Evolutionary conservation across 1,140 invertebrate genomes (phyloP).

Genomic region (Drosophila nannoptera): DNA sequence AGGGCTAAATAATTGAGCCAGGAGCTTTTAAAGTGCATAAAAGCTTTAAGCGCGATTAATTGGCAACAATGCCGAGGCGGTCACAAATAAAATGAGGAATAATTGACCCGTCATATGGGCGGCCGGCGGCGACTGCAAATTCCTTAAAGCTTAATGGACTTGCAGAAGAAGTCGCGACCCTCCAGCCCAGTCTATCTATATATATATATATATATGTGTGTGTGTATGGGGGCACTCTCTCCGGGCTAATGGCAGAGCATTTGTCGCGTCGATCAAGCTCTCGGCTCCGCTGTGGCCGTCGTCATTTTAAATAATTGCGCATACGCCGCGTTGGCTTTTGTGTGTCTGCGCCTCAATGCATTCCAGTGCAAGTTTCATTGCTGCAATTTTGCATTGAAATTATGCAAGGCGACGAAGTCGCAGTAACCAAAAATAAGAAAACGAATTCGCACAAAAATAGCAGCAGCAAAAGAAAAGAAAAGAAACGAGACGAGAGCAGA

Average conservation of each 20-base stretch:
- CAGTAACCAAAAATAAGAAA: constrained; percentile 24
- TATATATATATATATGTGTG: no score
- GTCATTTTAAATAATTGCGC: constrained; percentile 69
- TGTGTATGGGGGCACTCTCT: no score
- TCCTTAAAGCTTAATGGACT: no score
- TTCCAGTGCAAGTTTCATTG: constrained; percentile 63
- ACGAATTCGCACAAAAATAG: no score
- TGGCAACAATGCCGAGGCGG: background rate
- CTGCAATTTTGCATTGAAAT: constrained; percentile 72
- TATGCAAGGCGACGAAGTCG: constrained; percentile 55
- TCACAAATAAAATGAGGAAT: background rate
- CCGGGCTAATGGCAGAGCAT: constrained; percentile 30
- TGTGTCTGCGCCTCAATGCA: constrained; percentile 62
- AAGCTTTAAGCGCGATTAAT: constrained; percentile 7
- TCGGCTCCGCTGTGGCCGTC: background rate
- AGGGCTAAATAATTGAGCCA: background rate
- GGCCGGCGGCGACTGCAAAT: background rate
- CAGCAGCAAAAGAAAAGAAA: constrained; percentile 1
- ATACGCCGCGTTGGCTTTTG: constrained; percentile 73
- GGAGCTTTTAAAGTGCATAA: constrained; percentile 13
- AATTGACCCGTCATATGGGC: background rate
- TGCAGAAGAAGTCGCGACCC: no score
- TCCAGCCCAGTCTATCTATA: no score
- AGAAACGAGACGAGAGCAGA: background rate
- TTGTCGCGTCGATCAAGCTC: constrained; percentile 1